Percentiles rank a stretch among this genome's conserved stretches.
phyloP scores from a whole-genome alignment of 1,140 invertebrate species.

The Danaus melanippus region DNA sequence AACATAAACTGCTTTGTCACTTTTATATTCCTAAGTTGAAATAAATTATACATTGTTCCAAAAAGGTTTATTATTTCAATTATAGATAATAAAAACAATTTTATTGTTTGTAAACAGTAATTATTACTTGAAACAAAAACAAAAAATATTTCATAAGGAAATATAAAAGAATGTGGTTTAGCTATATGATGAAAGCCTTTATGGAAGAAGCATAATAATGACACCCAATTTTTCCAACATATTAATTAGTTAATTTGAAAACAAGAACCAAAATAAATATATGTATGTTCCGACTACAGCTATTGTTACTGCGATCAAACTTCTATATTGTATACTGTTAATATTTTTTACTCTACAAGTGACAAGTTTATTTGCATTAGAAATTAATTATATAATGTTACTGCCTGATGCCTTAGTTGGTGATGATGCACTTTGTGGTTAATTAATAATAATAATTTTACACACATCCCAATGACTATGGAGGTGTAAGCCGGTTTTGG shows the following conservation, averaged over 20 bases:
- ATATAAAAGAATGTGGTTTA: no score
- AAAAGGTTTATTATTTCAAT: slow-evolving; percentile 15
- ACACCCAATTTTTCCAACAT: no score
- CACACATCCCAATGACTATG: slow-evolving; percentile 56
- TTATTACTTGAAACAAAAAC: slow-evolving; percentile 9
- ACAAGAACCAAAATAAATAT: no score
- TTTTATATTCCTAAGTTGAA: slow-evolving; percentile 7
- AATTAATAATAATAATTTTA: slow-evolving; percentile 38
- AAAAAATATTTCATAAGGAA: no score
- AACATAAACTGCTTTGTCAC: no score
- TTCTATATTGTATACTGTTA: no score
- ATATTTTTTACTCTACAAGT: slow-evolving; percentile 2
- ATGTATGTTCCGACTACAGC: no score
- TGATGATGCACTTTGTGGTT: slow-evolving; percentile 32
- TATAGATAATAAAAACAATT: slow-evolving; percentile 11
- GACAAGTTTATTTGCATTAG: slow-evolving; percentile 4
- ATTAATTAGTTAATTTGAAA: no score
- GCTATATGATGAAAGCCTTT: no score
- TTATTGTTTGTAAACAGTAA: slow-evolving; percentile 14
- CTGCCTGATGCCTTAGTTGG: slow-evolving; percentile 23
- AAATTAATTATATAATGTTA: slow-evolving; percentile 9
- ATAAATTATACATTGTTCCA: slow-evolving; percentile 14
- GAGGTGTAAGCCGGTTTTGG: slow-evolving; percentile 36
- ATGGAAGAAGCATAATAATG: no score
- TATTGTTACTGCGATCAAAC: no score